Evolutionary conservation across 2,113 vertebrate species (phyloP).

Genomic region (Serinus canaria): DNA sequence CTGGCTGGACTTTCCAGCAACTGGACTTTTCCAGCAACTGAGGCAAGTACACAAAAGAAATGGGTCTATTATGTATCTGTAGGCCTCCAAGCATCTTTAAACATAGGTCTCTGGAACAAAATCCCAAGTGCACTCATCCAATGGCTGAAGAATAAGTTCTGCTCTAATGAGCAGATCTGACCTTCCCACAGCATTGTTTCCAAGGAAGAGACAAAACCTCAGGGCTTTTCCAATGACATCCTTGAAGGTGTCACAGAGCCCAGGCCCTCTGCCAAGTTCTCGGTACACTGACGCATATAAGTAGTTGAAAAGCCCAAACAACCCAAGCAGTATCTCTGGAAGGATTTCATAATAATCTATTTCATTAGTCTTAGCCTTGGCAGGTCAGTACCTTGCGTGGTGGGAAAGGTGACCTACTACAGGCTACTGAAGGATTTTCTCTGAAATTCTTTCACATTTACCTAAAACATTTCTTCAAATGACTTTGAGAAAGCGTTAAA

Average conservation of each 20-base stretch:
- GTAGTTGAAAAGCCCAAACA: neutral
- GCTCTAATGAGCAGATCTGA: neutral
- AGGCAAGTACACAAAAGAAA: neutral
- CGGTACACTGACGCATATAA: neutral
- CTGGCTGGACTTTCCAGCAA: neutral
- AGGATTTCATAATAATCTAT: neutral
- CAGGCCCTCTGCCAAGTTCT: conserved; percentile 21
- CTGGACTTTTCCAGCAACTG: neutral
- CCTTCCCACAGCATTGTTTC: neutral
- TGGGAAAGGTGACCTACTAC: neutral
- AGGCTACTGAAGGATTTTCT: neutral
- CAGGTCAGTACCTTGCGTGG: neutral
- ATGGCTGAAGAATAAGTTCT: neutral
- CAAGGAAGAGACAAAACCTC: neutral
- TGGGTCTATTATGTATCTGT: neutral
- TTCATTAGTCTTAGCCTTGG: neutral
- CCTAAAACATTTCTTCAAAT: neutral
- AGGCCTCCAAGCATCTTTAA: neutral
- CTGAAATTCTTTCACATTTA: neutral
- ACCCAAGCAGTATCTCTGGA: neutral
- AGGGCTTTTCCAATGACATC: neutral
- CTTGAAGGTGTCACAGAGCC: neutral
- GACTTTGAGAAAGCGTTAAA: neutral
- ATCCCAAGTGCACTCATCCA: neutral
- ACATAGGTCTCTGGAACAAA: neutral